phyloP scores from a whole-genome alignment of 2,113 vertebrate genomes.

The Sinocyclocheilus maitianheensis region DNA sequence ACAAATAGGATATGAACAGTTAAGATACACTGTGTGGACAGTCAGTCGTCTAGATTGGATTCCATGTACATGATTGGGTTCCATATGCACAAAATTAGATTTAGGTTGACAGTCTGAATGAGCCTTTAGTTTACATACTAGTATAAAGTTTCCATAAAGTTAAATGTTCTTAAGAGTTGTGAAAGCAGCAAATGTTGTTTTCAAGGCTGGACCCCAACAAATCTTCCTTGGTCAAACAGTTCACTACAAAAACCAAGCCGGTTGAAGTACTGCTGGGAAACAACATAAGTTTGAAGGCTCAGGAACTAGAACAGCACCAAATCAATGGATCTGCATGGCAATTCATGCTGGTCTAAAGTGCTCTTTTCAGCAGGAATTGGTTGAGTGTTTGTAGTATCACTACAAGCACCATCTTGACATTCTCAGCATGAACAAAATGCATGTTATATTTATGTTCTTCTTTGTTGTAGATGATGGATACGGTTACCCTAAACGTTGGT shows the following conservation, averaged over 20 bases:
- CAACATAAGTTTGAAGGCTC: neutral
- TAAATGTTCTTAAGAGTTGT: neutral
- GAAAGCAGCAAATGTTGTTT: neutral
- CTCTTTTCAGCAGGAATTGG: neutral
- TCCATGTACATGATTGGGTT: too few species aligned
- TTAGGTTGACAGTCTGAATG: too few species aligned
- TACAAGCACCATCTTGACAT: neutral
- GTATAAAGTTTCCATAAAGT: neutral
- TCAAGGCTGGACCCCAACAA: neutral
- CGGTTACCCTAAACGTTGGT: slow-evolving; percentile 87
- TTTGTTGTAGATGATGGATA: slow-evolving; percentile 83
- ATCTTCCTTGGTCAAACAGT: neutral
- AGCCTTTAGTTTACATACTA: neutral
- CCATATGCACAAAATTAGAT: too few species aligned
- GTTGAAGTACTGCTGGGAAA: neutral
- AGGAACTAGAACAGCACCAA: neutral
- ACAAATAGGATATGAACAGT: too few species aligned
- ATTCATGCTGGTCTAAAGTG: neutral
- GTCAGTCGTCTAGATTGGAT: too few species aligned
- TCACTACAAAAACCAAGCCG: neutral
- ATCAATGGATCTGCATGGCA: neutral
- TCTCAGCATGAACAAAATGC: neutral
- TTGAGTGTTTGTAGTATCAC: neutral
- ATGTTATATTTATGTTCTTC: neutral
- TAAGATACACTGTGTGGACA: too few species aligned